Percentiles rank a stretch among this genome's conserved stretches.
These are phyloP conservation scores for Busseola fusca DNA, from an alignment of 2,888 invertebrate genomes.

Conservation along the genomic window DNA sequence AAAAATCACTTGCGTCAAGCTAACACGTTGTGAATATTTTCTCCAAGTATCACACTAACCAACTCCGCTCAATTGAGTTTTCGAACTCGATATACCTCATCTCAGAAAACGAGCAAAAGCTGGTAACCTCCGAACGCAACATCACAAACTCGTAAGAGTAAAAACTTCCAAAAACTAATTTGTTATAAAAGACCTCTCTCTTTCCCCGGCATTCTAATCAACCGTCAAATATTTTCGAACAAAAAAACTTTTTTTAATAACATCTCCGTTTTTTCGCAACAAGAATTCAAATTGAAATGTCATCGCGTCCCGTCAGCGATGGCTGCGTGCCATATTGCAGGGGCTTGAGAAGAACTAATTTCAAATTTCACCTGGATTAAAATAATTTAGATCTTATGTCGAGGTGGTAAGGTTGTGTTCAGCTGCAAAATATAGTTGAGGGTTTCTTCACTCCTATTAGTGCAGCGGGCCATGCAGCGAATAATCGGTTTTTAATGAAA, in stretches of 20 bases:
- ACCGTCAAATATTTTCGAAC: slow-evolving; percentile 68
- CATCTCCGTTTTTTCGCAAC: slow-evolving; percentile 73
- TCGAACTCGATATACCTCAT: slow-evolving; percentile 43
- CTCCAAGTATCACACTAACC: slow-evolving; percentile 29
- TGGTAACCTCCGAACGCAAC: slow-evolving; percentile 35
- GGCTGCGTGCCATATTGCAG: slow-evolving; percentile 80
- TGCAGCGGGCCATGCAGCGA: slow-evolving; percentile 85
- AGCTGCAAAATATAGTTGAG: slow-evolving; percentile 60
- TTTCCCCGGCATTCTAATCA: slow-evolving; percentile 63
- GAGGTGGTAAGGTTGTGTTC: slow-evolving; percentile 57
- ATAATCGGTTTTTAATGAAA: slow-evolving; percentile 89
- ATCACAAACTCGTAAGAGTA: slow-evolving; percentile 46
- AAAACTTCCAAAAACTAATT: slow-evolving; percentile 61
- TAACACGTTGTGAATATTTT: slow-evolving; percentile 9
- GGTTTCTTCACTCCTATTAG: slow-evolving; percentile 84
- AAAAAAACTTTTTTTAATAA: slow-evolving; percentile 79
- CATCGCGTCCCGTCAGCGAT: slow-evolving; percentile 78
- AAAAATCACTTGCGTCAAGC: background rate
- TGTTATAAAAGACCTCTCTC: slow-evolving; percentile 53
- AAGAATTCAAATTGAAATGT: slow-evolving; percentile 88
- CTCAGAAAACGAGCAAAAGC: slow-evolving; percentile 33
- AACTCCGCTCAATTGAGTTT: slow-evolving; percentile 40
- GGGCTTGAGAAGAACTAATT: slow-evolving; percentile 64
- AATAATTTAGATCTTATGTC: slow-evolving; percentile 64
- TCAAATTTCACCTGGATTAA: slow-evolving; percentile 35